phyloP scores from a whole-genome alignment of 2,797 vertebrate species.

The Ibycter americanus region DNA sequence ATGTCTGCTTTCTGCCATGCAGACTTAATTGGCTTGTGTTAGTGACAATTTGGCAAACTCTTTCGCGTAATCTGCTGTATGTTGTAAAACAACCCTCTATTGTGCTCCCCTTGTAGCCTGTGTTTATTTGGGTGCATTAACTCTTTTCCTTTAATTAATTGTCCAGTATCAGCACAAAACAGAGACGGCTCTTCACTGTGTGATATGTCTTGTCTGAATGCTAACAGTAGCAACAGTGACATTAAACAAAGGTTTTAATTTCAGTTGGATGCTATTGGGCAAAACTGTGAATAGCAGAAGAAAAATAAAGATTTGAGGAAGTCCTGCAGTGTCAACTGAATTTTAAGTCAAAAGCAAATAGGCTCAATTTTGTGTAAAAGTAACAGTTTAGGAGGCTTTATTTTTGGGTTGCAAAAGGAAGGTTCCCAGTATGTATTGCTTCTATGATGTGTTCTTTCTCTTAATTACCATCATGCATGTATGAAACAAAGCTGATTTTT shows the following conservation, averaged over 20 bases:
- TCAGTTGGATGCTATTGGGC: neutral
- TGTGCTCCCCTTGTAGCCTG: neutral
- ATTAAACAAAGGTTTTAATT: constrained; percentile 10
- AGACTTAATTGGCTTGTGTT: constrained; percentile 1
- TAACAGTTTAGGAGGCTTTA: neutral
- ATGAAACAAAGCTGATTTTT: neutral
- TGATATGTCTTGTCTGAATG: neutral
- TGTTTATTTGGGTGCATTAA: neutral
- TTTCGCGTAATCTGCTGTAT: neutral
- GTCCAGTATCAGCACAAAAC: neutral
- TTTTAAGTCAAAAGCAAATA: constrained; percentile 1
- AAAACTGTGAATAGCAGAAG: neutral
- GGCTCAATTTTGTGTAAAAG: neutral
- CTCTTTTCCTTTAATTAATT: neutral
- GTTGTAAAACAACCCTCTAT: neutral
- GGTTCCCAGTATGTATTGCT: neutral
- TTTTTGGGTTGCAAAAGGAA: neutral
- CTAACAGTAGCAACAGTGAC: neutral
- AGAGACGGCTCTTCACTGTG: neutral
- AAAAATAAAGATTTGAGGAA: neutral
- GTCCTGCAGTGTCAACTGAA: neutral
- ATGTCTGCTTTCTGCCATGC: neutral
- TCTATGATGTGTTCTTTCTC: neutral
- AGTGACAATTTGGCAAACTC: constrained; percentile 6
- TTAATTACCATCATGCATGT: neutral